These are phyloP conservation scores for Pterois miles DNA, from an alignment of 2,797 vertebrate genomes.

Conservation along the genomic window DNA sequence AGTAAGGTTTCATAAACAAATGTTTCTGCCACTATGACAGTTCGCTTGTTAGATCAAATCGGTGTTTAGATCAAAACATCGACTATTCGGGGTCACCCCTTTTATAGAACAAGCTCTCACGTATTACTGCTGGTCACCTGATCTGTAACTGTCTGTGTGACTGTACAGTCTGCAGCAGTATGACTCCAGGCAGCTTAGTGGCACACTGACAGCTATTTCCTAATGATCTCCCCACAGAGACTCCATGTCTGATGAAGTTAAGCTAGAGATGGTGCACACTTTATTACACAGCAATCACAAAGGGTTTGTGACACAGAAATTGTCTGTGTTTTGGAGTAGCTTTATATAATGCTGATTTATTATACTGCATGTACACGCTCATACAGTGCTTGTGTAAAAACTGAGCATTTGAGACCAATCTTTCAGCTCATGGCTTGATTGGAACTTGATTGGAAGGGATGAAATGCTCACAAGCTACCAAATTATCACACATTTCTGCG, in stretches of 20 bases:
- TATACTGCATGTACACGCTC: background rate
- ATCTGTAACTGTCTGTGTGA: slow-evolving; percentile 32
- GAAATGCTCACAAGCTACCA: slow-evolving; percentile 2
- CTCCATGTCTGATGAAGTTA: slow-evolving; percentile 27
- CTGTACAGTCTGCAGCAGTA: slow-evolving; percentile 37
- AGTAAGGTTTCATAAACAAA: too few species aligned
- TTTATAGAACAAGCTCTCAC: background rate
- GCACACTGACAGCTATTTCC: slow-evolving; percentile 53
- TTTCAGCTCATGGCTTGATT: slow-evolving; percentile 4
- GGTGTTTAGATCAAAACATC: background rate
- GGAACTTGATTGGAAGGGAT: slow-evolving; percentile 11
- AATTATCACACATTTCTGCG: slow-evolving; percentile 16
- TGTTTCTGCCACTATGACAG: too few species aligned
- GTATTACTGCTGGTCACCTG: background rate
- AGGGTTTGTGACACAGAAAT: too few species aligned
- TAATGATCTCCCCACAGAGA: slow-evolving; percentile 62
- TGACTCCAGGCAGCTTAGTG: slow-evolving; percentile 57
- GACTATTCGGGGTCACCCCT: background rate
- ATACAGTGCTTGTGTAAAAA: too few species aligned
- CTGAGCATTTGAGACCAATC: background rate
- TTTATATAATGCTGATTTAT: background rate
- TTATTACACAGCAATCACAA: slow-evolving; percentile 19
- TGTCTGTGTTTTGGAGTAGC: background rate
- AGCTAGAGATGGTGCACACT: background rate
- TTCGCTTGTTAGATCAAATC: background rate